Conservation (phyloP, 2,888 invertebrate genomes). For the Parnassius glacialis region DNA sequence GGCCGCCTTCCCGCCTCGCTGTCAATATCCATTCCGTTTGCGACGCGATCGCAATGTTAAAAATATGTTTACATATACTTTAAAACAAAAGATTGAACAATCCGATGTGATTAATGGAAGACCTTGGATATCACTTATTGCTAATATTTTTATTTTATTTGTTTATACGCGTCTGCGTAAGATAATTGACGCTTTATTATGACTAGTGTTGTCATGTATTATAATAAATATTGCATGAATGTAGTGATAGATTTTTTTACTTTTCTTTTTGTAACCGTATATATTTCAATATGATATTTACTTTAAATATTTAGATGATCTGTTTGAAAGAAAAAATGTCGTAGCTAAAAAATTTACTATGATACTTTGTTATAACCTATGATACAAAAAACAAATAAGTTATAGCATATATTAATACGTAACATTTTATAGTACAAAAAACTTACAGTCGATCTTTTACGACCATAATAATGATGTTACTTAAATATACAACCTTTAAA, state of each 20-base stretch:
- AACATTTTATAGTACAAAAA: no score
- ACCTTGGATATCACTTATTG: conserved; percentile 21
- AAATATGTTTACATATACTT: conserved; percentile 42
- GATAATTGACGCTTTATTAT: conserved; percentile 12
- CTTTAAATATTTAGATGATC: no score
- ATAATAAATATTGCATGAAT: conserved; percentile 6
- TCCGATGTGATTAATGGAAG: conserved; percentile 22
- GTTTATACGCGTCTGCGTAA: conserved; percentile 14
- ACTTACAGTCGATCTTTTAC: no score
- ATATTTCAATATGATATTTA: no score
- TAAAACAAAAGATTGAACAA: conserved; percentile 46
- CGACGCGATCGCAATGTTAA: conserved; percentile 40
- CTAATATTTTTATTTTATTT: conserved; percentile 22
- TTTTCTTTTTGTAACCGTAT: no score
- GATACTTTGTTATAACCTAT: no score
- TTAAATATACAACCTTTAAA: no score
- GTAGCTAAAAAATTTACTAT: no score
- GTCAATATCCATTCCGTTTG: conserved; percentile 55
- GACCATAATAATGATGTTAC: no score
- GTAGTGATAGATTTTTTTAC: neutral
- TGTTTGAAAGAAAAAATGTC: no score
- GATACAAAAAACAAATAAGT: no score
- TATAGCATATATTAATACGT: no score
- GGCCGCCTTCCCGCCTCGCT: conserved; percentile 56
- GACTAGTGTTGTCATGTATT: conserved; percentile 17